Percentiles rank a stretch among this genome's conserved stretches.
These are phyloP conservation scores for Calliphora vomitoria DNA, from an alignment of 2,888 invertebrate species.

Conservation along the genomic window DNA sequence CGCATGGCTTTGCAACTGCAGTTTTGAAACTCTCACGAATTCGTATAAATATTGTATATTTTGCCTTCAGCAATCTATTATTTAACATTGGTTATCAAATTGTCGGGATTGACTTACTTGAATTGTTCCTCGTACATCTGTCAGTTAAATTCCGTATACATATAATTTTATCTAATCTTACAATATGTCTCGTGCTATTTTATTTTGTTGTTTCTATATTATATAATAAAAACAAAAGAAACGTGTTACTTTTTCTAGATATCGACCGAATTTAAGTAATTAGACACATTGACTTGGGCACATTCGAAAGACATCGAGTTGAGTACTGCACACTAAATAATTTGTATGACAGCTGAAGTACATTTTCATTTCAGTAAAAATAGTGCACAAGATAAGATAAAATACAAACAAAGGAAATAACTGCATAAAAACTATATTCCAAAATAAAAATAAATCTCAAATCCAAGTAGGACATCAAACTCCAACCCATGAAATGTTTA, in stretches of 20 bases:
- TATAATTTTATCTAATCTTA: neutral
- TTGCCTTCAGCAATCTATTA: too few relatives aligned
- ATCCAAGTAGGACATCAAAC: slow-evolving; percentile 22
- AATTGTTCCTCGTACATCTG: neutral
- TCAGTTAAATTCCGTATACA: neutral
- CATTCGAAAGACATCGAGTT: neutral
- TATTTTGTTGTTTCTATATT: neutral
- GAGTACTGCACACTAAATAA: neutral
- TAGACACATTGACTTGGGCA: slow-evolving; percentile 7
- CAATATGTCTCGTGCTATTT: slow-evolving; percentile 46
- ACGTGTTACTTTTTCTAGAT: slow-evolving; percentile 42
- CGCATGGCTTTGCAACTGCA: too few relatives aligned
- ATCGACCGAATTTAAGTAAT: slow-evolving; percentile 20
- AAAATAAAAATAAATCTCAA: neutral
- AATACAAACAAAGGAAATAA: neutral
- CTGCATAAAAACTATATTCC: too few relatives aligned
- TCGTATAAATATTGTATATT: too few relatives aligned
- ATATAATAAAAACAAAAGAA: slow-evolving; percentile 22
- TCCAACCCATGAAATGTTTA: neutral
- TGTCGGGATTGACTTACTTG: too few relatives aligned
- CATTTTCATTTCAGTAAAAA: neutral
- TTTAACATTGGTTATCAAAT: too few relatives aligned
- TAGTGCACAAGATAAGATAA: slow-evolving; percentile 13
- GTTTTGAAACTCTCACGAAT: too few relatives aligned
- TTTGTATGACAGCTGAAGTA: slow-evolving; percentile 1